Percentiles rank a stretch among this genome's conserved stretches.
phyloP scores from a whole-genome alignment of 2,797 vertebrate genomes.

The Onychomys arenicola region DNA sequence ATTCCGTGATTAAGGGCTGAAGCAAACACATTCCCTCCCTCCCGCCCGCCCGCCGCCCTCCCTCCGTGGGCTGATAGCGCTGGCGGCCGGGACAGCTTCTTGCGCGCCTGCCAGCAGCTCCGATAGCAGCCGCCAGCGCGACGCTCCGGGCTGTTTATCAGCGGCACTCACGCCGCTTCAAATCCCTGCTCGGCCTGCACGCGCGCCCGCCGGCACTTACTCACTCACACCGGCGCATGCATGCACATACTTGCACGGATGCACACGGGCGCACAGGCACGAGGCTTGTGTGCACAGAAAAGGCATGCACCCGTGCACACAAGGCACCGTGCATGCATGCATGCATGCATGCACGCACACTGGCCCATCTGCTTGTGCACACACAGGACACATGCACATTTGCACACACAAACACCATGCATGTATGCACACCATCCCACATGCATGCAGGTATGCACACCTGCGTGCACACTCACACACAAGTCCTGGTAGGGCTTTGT shows the following conservation, averaged over 20 bases:
- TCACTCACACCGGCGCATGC: neutral
- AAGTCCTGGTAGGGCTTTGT: neutral
- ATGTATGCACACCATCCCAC: neutral
- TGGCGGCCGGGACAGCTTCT: constrained; percentile 82
- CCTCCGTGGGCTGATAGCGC: constrained; percentile 80
- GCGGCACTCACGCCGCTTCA: constrained; percentile 84
- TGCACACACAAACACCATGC: neutral
- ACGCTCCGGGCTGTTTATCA: constrained; percentile 87
- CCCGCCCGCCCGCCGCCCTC: constrained; percentile 21
- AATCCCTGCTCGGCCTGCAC: constrained; percentile 47
- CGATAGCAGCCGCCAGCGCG: constrained; percentile 83
- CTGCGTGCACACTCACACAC: neutral
- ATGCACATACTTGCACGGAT: neutral
- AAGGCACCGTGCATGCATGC: neutral
- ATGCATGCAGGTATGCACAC: neutral
- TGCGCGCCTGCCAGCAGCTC: constrained; percentile 86
- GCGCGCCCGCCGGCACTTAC: neutral
- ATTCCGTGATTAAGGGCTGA: constrained; percentile 86
- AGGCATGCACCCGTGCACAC: neutral
- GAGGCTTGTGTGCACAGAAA: neutral
- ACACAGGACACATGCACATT: neutral
- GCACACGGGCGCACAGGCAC: neutral
- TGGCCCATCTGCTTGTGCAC: neutral
- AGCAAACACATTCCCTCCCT: constrained; percentile 77
- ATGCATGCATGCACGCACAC: neutral